These are phyloP conservation scores for Pelusios castaneus DNA, from an alignment of 2,113 vertebrate species.

Conservation along the genomic window DNA sequence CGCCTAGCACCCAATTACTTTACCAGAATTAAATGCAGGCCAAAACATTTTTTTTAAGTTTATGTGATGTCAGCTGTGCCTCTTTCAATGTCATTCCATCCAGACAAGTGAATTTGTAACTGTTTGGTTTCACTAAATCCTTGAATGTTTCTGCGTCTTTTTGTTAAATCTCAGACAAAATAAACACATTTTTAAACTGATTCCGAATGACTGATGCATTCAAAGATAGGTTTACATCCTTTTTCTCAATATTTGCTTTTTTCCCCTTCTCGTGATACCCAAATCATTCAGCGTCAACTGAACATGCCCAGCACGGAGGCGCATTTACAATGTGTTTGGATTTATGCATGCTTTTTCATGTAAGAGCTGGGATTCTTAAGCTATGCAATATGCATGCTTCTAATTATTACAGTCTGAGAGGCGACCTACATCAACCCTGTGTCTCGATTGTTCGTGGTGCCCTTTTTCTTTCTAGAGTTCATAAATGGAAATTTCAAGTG, in stretches of 20 bases:
- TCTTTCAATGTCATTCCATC: not conserved
- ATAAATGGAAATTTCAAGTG: not conserved
- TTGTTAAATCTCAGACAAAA: not conserved
- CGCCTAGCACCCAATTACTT: not conserved
- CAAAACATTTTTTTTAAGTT: not conserved
- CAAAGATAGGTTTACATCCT: not conserved
- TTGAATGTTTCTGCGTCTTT: not conserved
- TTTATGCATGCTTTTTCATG: not conserved
- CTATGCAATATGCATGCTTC: not conserved
- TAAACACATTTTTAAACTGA: not conserved
- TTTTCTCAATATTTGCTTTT: not conserved
- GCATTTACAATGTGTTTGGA: not conserved
- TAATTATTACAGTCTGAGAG: not conserved
- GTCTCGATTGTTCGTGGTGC: not conserved
- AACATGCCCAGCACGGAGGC: not conserved
- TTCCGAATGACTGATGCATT: not conserved
- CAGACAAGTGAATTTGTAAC: not conserved
- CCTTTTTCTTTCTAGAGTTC: not conserved
- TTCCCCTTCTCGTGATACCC: not conserved
- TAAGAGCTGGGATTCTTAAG: not conserved
- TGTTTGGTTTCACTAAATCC: not conserved
- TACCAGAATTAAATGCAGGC: not conserved
- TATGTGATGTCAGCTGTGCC: not conserved
- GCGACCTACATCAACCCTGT: not conserved
- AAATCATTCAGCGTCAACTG: not conserved